These are phyloP conservation scores for Albula glossodonta DNA, from an alignment of 2,113 vertebrate species.

Conservation along the genomic window DNA sequence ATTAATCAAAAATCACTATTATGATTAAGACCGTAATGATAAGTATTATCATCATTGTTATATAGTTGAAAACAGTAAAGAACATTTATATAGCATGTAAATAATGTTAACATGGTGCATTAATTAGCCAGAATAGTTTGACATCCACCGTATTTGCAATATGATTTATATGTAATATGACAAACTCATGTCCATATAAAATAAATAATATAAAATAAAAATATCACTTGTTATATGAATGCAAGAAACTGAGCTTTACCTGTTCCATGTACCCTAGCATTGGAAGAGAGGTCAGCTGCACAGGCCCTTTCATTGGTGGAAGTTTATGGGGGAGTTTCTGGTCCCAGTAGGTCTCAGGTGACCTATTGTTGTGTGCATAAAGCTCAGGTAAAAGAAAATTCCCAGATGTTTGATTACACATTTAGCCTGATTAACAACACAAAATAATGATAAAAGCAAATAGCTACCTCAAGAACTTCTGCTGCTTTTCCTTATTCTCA, in stretches of 20 bases:
- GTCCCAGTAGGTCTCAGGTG: slow-evolving; percentile 81
- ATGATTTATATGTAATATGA: background rate
- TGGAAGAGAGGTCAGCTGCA: slow-evolving; percentile 84
- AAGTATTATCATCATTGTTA: too few species aligned
- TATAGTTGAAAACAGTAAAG: too few species aligned
- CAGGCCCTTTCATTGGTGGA: slow-evolving; percentile 79
- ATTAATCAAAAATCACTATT: too few species aligned
- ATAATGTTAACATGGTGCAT: background rate
- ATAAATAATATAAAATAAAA: background rate
- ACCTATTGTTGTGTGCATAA: slow-evolving; percentile 58
- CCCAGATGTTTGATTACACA: background rate
- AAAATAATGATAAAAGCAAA: too few species aligned
- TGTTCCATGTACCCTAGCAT: slow-evolving; percentile 91
- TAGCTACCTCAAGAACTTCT: slow-evolving; percentile 83
- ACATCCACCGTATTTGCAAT: background rate
- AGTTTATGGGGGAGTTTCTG: slow-evolving; percentile 85
- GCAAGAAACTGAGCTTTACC: slow-evolving; percentile 56
- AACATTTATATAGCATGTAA: background rate
- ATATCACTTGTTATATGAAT: background rate
- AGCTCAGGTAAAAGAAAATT: background rate
- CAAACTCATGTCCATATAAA: background rate
- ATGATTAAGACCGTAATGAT: too few species aligned
- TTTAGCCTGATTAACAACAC: background rate
- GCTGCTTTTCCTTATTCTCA: slow-evolving; percentile 80
- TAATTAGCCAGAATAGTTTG: background rate